These are phyloP conservation scores for Zoanthus sansibaricus DNA, from an alignment of 92 coral and sea anemone genomes.

Conservation along the genomic window DNA sequence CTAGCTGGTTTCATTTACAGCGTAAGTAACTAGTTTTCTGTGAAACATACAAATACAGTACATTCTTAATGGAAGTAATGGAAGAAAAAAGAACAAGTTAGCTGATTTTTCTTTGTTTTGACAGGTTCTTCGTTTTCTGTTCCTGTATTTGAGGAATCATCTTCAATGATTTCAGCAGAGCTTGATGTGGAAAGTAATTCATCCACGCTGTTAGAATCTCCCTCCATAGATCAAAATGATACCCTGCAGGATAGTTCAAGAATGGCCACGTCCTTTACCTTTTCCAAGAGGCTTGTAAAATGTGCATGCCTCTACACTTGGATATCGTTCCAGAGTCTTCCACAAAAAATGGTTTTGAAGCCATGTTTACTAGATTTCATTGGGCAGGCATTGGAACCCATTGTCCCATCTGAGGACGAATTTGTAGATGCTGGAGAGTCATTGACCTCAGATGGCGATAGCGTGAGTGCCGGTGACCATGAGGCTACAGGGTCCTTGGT, in stretches of 20 bases:
- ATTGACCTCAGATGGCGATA: constrained; percentile 79
- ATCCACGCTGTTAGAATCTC: constrained; percentile 44
- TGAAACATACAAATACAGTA: too few species aligned
- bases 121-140: constrained; percentile 4
- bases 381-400: constrained; percentile 93
- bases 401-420: constrained; percentile 79
- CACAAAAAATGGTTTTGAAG: constrained; percentile 96
- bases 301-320: constrained; percentile 90
- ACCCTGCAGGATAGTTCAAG: constrained; percentile 32
- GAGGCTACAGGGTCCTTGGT: constrained; percentile 86
- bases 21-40: too few species aligned
- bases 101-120: background rate
- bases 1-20: too few species aligned
- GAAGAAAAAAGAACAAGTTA: background rate
- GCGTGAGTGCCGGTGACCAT: constrained; percentile 66
- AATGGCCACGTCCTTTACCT: constrained; percentile 23
- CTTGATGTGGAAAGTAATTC: constrained; percentile 47
- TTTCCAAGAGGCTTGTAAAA: constrained; percentile 74
- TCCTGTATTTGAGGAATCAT: constrained; percentile 24
- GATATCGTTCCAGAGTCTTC: constrained; percentile 90
- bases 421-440: constrained; percentile 69
- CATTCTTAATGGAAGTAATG: background rate
- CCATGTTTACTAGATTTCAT: constrained; percentile 93
- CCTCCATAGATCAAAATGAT: constrained; percentile 35
- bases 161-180: constrained; percentile 30